A percentile compares a stretch with the other conserved stretches of the same genome.
Conservation (phyloP, 2,113 vertebrate species). For the Eolophus roseicapilla region DNA sequence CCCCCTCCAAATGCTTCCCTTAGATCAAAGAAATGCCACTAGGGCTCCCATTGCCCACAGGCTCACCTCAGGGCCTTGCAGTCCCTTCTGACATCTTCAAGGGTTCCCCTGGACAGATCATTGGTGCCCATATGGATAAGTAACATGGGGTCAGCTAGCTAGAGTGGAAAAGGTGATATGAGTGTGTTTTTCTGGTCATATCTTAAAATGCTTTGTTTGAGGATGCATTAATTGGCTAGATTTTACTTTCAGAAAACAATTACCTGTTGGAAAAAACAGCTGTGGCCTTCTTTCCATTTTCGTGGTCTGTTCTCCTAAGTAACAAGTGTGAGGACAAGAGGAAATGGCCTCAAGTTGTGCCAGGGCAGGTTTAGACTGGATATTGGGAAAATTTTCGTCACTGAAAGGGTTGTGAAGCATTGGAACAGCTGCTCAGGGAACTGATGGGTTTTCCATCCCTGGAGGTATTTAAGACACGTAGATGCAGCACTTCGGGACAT, state of each 20-base stretch:
- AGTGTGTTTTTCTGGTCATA: background rate
- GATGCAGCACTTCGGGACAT: background rate
- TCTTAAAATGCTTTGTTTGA: background rate
- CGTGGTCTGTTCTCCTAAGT: background rate
- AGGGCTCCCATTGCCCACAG: background rate
- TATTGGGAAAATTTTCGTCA: background rate
- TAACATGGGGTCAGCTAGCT: background rate
- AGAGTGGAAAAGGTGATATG: background rate
- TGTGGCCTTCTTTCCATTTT: background rate
- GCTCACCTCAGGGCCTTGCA: background rate
- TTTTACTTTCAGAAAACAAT: background rate
- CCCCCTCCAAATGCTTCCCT: background rate
- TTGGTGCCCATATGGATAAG: background rate
- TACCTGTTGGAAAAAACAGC: background rate
- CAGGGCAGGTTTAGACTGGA: background rate
- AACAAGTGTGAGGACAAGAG: background rate
- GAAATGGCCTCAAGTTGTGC: background rate
- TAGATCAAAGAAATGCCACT: background rate
- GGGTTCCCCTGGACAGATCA: background rate
- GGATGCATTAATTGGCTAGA: background rate
- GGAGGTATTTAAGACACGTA: accelerated
- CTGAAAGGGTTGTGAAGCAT: background rate
- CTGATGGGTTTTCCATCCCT: background rate
- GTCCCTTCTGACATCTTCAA: background rate
- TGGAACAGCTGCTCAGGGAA: background rate